Base-by-base conservation (phyloP, 2,888 invertebrate genomes). In the Dimorphilus gyrociliatus region DNA sequence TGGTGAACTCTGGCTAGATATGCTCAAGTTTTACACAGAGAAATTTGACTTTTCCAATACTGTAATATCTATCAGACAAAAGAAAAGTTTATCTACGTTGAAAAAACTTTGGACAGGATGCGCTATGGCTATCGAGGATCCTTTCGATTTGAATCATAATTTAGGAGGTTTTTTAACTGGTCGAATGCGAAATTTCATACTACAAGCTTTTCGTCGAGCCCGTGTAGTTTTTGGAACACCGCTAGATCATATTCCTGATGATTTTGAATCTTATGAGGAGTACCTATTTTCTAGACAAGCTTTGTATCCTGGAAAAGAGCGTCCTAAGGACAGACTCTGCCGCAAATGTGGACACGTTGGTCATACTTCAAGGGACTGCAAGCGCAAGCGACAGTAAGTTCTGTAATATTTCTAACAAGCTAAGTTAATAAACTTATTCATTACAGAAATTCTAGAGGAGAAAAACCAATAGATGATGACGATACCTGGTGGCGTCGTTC, bases 61-160 rank as follows among this genome's bases (percentile, higher is more conserved):
- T 40, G 69, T 71, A 2, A 60, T 71, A 23, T 57, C 57, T 26
- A 68, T 70, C 21, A 48, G 66, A 12, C 67, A 66, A 41, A 46
- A 41, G 4, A 48, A 52, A 18, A 55, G 55, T 2, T 48, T 72
- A 23, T 60, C 63, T 2, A 63, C 68, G 32, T 61, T 68, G 44
- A 67, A 69, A 35, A 72, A 72, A 46, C 53, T 67, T 17, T 72
- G 71, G 71, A 66, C 64, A 44, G 60, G 64, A 2, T 60, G 60
- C 29, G 60, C 62, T 27, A 57, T 73, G 29, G 69, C 69, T 18
- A 69, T 73, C 39, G 72, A 73, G 59, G 73, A 73, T 58, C 72
- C 72, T 5, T 73, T 73, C 58, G 68, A 70, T 45, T 51, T 67
- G 19, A 57, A 45, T 34, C 72, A 72, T 45, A 72, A 73, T 46